Evolutionary conservation across 2,113 vertebrate species (phyloP).

Genomic region (Sander vitreus): DNA sequence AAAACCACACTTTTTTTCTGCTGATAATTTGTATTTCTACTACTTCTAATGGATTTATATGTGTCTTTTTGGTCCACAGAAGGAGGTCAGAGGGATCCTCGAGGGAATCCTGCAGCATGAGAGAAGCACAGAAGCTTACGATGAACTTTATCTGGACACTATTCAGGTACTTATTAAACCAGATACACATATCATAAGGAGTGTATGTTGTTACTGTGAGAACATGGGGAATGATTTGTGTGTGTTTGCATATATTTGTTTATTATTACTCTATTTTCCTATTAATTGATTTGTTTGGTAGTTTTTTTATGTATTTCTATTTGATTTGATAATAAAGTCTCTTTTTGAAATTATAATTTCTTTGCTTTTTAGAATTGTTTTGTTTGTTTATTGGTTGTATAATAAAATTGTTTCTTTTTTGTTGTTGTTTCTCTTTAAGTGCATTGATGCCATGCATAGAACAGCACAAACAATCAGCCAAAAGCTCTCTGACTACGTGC

Average conservation of each 20-base stretch:
- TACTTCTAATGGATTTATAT: neutral
- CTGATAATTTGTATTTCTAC: neutral
- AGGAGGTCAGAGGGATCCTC: neutral
- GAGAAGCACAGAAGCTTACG: constrained; percentile 46
- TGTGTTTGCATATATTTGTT: neutral
- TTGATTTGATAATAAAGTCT: too few relatives aligned
- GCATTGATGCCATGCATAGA: constrained; percentile 15
- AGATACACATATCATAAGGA: too few relatives aligned
- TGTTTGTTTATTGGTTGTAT: neutral
- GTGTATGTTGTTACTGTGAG: neutral
- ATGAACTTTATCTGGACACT: constrained; percentile 68
- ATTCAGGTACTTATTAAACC: constrained; percentile 59
- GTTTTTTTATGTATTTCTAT: too few relatives aligned
- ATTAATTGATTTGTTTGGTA: too few relatives aligned
- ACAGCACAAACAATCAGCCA: constrained; percentile 15
- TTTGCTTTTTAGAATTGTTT: too few relatives aligned
- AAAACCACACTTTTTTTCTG: neutral
- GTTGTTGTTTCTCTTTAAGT: constrained; percentile 16
- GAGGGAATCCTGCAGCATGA: constrained; percentile 45
- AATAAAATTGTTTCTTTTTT: neutral
- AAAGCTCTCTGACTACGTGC: neutral
- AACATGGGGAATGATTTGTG: neutral
- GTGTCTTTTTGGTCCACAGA: neutral
- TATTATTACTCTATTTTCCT: neutral
- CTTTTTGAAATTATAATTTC: neutral